Conservation (phyloP, 2,888 invertebrate genomes). For the Agriopis marginaria region DNA sequence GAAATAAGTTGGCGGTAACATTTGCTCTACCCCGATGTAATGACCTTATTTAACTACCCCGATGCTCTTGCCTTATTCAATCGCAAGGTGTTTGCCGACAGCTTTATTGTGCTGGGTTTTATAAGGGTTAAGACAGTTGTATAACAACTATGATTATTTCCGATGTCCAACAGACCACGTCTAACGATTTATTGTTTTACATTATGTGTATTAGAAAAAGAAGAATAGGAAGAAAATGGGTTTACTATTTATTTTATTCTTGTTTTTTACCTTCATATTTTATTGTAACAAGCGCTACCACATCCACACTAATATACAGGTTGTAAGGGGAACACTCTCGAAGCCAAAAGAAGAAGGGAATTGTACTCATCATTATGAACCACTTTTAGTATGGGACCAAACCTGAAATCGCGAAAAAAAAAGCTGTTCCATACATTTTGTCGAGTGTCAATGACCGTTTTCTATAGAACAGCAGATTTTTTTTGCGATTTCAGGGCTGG, state of each 20-base stretch:
- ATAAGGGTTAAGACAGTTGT: slow-evolving; percentile 1
- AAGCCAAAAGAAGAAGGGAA: too few species aligned
- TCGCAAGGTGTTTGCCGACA: slow-evolving; percentile 30
- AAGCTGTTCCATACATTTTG: too few species aligned
- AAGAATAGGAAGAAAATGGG: not conserved
- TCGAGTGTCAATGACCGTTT: too few species aligned
- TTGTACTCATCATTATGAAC: too few species aligned
- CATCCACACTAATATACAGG: too few species aligned
- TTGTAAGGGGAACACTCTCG: too few species aligned
- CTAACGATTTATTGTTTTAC: not conserved
- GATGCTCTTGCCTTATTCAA: slow-evolving; percentile 8
- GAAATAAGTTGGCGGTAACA: slow-evolving; percentile 17
- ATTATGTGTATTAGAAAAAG: not conserved
- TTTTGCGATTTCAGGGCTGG: too few species aligned
- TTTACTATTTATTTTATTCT: not conserved
- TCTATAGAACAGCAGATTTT: too few species aligned
- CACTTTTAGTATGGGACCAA: too few species aligned
- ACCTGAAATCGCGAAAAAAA: too few species aligned
- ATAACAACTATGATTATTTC: not conserved
- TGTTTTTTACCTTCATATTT: not conserved
- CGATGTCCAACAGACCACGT: not conserved
- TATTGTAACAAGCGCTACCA: not conserved
- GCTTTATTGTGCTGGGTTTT: slow-evolving; percentile 18
- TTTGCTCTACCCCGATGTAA: slow-evolving; percentile 9
- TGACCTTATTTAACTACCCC: slow-evolving; percentile 13